Percentiles rank a stretch among this genome's conserved stretches.
phyloP scores from a whole-genome alignment of 2,888 invertebrate genomes.

The Amblyteles armatorius region DNA sequence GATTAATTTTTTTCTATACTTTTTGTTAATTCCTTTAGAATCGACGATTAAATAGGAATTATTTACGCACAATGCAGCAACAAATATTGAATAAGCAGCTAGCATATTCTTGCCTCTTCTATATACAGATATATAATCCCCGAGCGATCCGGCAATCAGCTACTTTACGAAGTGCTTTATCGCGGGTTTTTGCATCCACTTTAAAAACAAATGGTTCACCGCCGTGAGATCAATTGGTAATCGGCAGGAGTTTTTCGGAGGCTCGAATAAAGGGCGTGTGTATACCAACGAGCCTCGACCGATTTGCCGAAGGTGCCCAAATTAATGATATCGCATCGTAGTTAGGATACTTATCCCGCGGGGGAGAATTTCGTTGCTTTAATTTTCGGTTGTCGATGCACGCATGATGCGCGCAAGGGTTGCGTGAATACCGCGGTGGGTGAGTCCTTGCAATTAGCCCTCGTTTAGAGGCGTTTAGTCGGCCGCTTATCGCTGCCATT shows the following conservation, averaged over 20 bases:
- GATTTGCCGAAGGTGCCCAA: constrained; percentile 76
- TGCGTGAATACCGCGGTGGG: constrained; percentile 60
- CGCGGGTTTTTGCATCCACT: constrained; percentile 33
- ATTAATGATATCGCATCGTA: constrained; percentile 79
- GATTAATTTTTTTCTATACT: background rate
- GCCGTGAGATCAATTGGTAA: constrained; percentile 1
- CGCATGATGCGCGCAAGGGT: constrained; percentile 40
- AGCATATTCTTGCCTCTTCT: background rate
- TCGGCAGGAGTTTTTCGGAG: constrained; percentile 24
- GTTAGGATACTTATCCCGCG: constrained; percentile 62
- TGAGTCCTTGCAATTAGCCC: constrained; percentile 81
- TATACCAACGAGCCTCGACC: constrained; percentile 65
- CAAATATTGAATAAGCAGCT: constrained; percentile 5
- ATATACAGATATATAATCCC: background rate
- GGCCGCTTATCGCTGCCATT: constrained; percentile 82
- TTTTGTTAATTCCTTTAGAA: background rate
- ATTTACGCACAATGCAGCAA: background rate
- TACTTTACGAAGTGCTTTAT: constrained; percentile 41
- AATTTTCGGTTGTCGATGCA: constrained; percentile 71
- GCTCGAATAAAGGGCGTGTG: constrained; percentile 61
- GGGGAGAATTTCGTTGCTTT: constrained; percentile 67
- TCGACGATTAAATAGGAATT: background rate
- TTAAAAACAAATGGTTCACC: constrained; percentile 2
- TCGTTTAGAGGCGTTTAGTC: constrained; percentile 84
- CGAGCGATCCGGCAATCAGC: constrained; percentile 20